Evolutionary conservation across 2,888 invertebrate genomes (phyloP), one percentile per base, ranked within the genome.

Genomic region (Pollenia amentaria): DNA sequence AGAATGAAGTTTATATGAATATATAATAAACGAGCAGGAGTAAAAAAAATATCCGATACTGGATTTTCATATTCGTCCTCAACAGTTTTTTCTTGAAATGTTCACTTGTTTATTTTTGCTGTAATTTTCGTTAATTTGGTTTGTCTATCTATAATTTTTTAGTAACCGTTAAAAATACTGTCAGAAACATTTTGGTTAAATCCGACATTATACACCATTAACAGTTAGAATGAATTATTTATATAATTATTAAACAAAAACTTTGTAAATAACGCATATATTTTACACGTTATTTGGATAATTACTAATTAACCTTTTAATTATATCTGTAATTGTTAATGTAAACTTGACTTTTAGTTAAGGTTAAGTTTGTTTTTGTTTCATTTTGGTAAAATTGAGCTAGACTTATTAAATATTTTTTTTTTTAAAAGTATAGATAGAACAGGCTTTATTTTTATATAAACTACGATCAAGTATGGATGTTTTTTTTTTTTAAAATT

Each of bases 241-340:
- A 29, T 29, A 0, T 29, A 29, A 29, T 40, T 42, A 76, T n/a
- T 29, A 2, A 29, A 38, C 4, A 65, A 46, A 55, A 55, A 55
- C 2, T 65, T 44, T 42, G 48, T 40, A 16, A 53, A 0, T 6
- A 29, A 29, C 29, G 4, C 51, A 60, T 38, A 77, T 57, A 40
- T 40, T 46, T 46, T 62, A 62, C n/a, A 42, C 12, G 2, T 14
- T 77, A 55, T 64, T 40, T 2, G n/a, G 6, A 16, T 38, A 69
- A 38, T 40, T 6, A 55, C 8, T n/a, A 8, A 40, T 69, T 78
- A 57, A 69, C 67, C 77, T 78, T 57, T 40, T n/a, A 11, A 21
- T 77, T 46, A 21, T 18, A 7, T 46, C 18, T 57, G 38, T 77
- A 44, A 38, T 14, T 9, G 67, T 65, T 67, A 55, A 48, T 14